These are phyloP conservation scores for Lasiurus cinereus DNA, from an alignment of 2,113 vertebrate genomes.

Conservation along the genomic window DNA sequence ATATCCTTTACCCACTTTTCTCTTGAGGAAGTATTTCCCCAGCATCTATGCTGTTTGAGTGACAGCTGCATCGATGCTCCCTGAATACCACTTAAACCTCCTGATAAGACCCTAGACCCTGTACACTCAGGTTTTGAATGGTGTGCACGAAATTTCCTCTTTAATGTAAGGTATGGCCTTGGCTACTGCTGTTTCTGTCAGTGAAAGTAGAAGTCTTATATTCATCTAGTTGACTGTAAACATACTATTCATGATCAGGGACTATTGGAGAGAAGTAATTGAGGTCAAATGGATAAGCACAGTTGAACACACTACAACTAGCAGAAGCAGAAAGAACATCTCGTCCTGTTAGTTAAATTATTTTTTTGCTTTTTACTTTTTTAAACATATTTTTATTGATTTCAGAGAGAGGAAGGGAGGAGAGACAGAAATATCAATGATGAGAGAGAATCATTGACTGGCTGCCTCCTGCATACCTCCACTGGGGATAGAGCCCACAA, in stretches of 20 bases:
- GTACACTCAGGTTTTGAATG: too few relatives aligned
- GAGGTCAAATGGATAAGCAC: constrained; percentile 48
- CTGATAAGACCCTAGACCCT: neutral
- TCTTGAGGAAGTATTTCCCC: neutral
- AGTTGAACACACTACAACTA: constrained; percentile 51
- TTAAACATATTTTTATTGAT: too few relatives aligned
- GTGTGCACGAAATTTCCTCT: constrained; percentile 48
- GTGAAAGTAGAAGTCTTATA: constrained; percentile 46
- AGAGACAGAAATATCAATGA: too few relatives aligned
- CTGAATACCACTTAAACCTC: neutral
- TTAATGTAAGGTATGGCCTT: constrained; percentile 61
- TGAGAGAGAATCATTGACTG: too few relatives aligned
- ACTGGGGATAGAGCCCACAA: too few relatives aligned
- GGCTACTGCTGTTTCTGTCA: neutral
- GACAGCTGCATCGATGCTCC: neutral
- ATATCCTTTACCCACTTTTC: neutral
- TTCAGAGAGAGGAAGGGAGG: too few relatives aligned
- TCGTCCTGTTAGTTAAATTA: constrained; percentile 69
- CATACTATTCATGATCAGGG: constrained; percentile 62
- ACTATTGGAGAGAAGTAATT: constrained; percentile 55
- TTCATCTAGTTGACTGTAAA: constrained; percentile 66
- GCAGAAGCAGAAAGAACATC: constrained; percentile 60
- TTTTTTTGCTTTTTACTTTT: constrained; percentile 63
- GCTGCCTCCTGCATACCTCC: too few relatives aligned
- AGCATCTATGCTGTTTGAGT: neutral